phyloP scores from a whole-genome alignment of 2,888 invertebrate genomes.

The Teinopalpus imperialis region DNA sequence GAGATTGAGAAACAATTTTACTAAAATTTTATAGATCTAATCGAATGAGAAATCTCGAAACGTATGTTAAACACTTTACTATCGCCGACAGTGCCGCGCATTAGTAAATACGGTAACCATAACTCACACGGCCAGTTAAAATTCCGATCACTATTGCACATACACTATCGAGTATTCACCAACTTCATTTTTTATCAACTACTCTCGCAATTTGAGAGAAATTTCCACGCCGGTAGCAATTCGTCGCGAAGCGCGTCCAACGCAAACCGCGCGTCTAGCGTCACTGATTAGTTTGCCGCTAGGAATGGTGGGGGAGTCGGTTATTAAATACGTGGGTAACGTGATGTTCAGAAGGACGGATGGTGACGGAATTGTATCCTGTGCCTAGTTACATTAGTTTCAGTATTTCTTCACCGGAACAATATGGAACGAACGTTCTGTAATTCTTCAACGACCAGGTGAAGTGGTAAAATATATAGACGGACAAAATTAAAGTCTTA shows the following conservation, averaged over 20 bases:
- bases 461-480: too few relatives aligned
- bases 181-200: slow-evolving; percentile 10
- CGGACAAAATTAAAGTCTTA: too few relatives aligned
- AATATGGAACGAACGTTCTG: too few relatives aligned
- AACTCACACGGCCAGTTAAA: slow-evolving; percentile 18
- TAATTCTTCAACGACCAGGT: not conserved
- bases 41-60: slow-evolving; percentile 7
- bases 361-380: slow-evolving; percentile 22
- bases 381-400: too few relatives aligned
- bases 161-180: slow-evolving; percentile 17
- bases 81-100: not conserved
- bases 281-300: slow-evolving; percentile 27
- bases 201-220: slow-evolving; percentile 23
- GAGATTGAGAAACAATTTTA: too few relatives aligned
- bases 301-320: slow-evolving; percentile 24
- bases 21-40: not conserved
- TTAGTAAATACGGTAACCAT: slow-evolving; percentile 14
- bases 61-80: not conserved
- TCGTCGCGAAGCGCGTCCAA: slow-evolving; percentile 22
- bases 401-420: not conserved
- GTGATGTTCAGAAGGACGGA: slow-evolving; percentile 26
- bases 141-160: slow-evolving; percentile 5
- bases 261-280: slow-evolving; percentile 28
- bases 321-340: slow-evolving; percentile 25
- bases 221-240: slow-evolving; percentile 6